Base-by-base conservation (phyloP, 2,888 invertebrate species). In the Frankliniella fusca region DNA sequence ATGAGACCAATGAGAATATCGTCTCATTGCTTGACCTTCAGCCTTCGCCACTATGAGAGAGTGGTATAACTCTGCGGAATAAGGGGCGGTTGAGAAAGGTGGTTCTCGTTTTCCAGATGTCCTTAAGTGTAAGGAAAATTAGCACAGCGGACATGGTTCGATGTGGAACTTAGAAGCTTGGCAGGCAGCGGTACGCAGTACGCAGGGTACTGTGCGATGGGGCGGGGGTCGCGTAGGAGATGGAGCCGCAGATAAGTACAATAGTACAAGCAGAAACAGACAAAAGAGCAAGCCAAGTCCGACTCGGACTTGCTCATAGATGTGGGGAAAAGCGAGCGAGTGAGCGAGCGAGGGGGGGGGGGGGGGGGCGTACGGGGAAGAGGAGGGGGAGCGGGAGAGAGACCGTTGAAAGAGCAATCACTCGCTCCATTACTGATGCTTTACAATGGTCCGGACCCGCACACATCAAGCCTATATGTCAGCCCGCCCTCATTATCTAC, bases 371-470 rank as follows among this genome's bases (percentile, higher is more conserved):
- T 11, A 23, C 11, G 27, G 70, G 23, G 9, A 9, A 23, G 23
- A 27, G 70, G 27, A 0, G 10, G 70, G 27, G 9, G 9, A 76
- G 27, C 9, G 11, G 27, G 70, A 23, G 23, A 54, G 54, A 54
- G 23, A 23, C 70, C 20, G 27, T 12, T 23, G 70, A 76, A 76
- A 23, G 70, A 76, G 70, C 70, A 76, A 76, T 76, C 70, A 76
- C 27, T 76, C 27, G 70, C 70, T 76, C 70, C 70, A 76, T 76
- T 76, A 76, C 70, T 76, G 70, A 76, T 76, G 70, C 70, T 76
- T 23, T 76, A 76, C 70, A 76, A 76, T 76, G 70, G 70, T 18
- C 54, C 54, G 61, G 15, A 61, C 61, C 61, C 61, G 61, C 61
- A 61, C 61, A n/a, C 61, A 61, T 61, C 61, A 11, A 11, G 61